These are phyloP conservation scores for Ridgeia piscesae DNA, from an alignment of 1,140 invertebrate species.

Conservation along the genomic window DNA sequence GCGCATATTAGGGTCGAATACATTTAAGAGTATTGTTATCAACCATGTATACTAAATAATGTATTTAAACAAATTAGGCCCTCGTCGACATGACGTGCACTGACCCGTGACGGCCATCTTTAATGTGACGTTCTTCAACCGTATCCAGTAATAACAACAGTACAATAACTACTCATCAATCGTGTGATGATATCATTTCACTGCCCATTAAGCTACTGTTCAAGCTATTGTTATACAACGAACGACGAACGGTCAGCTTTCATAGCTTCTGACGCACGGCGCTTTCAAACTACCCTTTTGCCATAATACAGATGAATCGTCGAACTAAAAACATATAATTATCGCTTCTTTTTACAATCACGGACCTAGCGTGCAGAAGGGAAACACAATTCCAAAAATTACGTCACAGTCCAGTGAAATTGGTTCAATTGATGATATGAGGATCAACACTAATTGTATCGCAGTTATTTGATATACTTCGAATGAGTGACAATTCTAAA, in stretches of 20 bases:
- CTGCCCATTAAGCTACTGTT: not conserved
- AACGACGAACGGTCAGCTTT: not conserved
- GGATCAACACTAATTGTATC: no score
- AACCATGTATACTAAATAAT: not conserved
- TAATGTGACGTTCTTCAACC: not conserved
- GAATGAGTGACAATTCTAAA: no score
- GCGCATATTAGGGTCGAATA: not conserved
- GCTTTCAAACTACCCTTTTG: not conserved
- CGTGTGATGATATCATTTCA: not conserved
- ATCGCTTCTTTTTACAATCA: not conserved
- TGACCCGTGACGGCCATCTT: not conserved
- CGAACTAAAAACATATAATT: not conserved
- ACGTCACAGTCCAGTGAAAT: not conserved
- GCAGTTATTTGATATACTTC: no score
- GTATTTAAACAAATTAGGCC: not conserved
- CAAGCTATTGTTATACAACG: not conserved
- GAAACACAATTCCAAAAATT: not conserved
- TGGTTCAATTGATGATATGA: no score
- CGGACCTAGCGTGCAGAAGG: not conserved
- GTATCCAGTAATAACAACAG: not conserved
- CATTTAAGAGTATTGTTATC: not conserved
- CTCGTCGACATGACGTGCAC: not conserved
- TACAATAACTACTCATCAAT: not conserved
- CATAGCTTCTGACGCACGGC: not conserved
- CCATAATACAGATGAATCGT: not conserved